Conservation (phyloP, 2,113 vertebrate genomes). For the Spea bombifrons region DNA sequence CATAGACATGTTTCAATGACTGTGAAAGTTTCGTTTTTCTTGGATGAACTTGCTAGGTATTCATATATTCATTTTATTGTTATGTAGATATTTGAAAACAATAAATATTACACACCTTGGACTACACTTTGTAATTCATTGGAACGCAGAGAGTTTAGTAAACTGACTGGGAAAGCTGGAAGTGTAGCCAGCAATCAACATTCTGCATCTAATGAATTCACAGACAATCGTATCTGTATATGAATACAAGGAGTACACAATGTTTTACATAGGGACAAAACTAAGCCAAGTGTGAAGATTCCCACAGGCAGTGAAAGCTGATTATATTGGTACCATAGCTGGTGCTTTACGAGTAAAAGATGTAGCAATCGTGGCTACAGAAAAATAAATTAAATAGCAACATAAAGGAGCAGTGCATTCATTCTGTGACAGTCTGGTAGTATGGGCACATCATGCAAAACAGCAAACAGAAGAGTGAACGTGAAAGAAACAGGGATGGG, state of each 20-base stretch:
- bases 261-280: background rate
- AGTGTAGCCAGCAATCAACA: background rate
- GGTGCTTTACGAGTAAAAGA: too few relatives aligned
- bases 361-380: too few relatives aligned
- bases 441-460: too few relatives aligned
- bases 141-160: background rate
- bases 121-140: background rate
- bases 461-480: too few relatives aligned
- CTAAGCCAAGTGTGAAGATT: background rate
- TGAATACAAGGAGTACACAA: background rate
- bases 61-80: background rate
- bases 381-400: too few relatives aligned
- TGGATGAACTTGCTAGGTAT: too few relatives aligned
- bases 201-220: background rate
- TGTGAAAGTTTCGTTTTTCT: too few relatives aligned
- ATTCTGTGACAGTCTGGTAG: too few relatives aligned
- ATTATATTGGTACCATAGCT: background rate
- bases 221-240: background rate
- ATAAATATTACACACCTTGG: background rate
- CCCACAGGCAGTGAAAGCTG: background rate
- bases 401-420: too few relatives aligned
- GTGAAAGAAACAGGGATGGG: too few relatives aligned
- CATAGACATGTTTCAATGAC: too few relatives aligned
- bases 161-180: background rate
- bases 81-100: background rate